Percentiles rank a stretch among this genome's conserved stretches.
phyloP scores from a whole-genome alignment of 30 jellyfish, hydroid and myxozoan species.

The Catostylus mosaicus region DNA sequence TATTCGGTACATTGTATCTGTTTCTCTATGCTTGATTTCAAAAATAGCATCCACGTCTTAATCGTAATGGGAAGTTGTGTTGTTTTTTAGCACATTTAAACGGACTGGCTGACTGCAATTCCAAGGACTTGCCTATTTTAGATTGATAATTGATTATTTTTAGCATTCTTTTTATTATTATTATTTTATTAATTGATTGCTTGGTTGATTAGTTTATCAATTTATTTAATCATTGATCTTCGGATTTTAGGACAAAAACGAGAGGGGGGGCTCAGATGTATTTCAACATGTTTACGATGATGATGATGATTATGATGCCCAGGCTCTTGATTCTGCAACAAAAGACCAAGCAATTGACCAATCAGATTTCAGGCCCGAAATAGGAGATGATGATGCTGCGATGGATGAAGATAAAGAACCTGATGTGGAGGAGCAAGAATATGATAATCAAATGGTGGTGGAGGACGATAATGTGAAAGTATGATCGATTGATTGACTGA shows the following conservation, averaged over 20 bases:
- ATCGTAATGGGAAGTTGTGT: too few relatives aligned
- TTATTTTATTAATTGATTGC: too few relatives aligned
- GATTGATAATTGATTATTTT: too few relatives aligned
- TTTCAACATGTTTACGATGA: conserved; percentile 67
- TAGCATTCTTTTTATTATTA: too few relatives aligned
- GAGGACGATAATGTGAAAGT: neutral
- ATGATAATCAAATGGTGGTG: neutral
- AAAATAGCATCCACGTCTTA: too few relatives aligned
- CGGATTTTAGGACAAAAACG: conserved; percentile 1
- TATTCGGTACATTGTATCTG: too few relatives aligned
- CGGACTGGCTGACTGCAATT: too few relatives aligned
- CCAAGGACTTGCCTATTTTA: too few relatives aligned
- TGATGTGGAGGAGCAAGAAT: conserved; percentile 20
- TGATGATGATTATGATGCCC: conserved; percentile 67
- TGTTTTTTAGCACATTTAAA: too few relatives aligned
- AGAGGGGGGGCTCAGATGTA: conserved; percentile 46
- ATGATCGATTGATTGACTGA: neutral
- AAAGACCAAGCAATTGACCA: conserved; percentile 61
- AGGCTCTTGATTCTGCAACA: conserved; percentile 86
- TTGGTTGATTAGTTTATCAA: too few relatives aligned
- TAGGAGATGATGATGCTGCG: conserved; percentile 43
- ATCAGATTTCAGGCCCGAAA: neutral
- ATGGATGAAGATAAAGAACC: conserved; percentile 48
- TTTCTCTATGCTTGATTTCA: too few relatives aligned
- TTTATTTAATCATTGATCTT: too few relatives aligned